Evolutionary conservation across 2,113 vertebrate genomes (phyloP), one percentile per base, ranked within the genome.

Genomic region (Siniperca chuatsi): DNA sequence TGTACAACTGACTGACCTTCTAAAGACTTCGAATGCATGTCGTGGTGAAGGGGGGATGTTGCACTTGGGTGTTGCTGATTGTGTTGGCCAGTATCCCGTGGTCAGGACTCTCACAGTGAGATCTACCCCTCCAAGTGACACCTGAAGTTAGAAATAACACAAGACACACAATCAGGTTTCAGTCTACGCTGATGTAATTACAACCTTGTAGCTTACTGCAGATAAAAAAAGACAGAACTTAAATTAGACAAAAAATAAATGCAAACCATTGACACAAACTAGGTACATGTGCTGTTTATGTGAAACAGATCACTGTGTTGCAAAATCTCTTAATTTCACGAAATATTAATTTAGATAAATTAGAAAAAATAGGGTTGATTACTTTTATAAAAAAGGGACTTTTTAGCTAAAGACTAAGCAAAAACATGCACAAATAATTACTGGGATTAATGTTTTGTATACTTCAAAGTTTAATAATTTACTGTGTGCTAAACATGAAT

Each of bases 61-160:
- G 93, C 98, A 99, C 95, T 99, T 99, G 94, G 98, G 98, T 94
- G 98, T 99, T 92, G 98, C 98, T 85, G 98, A 99, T 92, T 99
- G 98, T 73, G 98, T 99, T 81, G 98, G 98, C 98, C 98, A 99
- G 91, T 99, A 99, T 79, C 98, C 98, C 64, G 98, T 99, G 33
- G 98, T 99, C 90, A 99, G 95, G 84, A 99, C 98, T 89, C 98
- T 96, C 74, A 99, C 98, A 40, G 97, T 99, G 86, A 99, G 97
- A 95, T 99, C 98, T 82, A 99, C 98, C 74, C 98, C 98, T 82
- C 97, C 97, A 91, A 99, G 96, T 81, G 98, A 98, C 35, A 98
- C 97, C 98, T 99, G 71, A 10, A 13, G 73, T 89, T 40, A 54
- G 18, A 72, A 68, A 55, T 81, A 20, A 62, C 67, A 90, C 18